Base-by-base conservation (phyloP, 2,113 vertebrate species). In the Pungitius pungitius region DNA sequence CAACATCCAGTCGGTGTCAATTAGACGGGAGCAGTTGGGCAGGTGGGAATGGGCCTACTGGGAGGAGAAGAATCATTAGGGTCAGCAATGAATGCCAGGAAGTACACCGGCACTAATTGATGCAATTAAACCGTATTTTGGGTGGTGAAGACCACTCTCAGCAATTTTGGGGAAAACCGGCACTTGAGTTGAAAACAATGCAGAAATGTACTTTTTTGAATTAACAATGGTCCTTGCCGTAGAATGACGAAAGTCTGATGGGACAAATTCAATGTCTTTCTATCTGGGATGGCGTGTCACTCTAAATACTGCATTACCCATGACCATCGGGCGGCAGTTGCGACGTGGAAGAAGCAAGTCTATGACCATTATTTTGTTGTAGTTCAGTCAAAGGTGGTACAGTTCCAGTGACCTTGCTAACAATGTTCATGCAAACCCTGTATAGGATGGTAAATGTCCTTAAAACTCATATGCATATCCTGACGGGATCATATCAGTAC, bases 1-100 rank as follows among this genome's bases (percentile, higher is more conserved):
- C 84, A 81, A 87, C 83, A 90, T 87, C 80, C 77, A 85, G 86
- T 89, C 83, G 77, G 84, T 78, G 81, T 88, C 89, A 88, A 83
- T 91, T 90, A 90, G 81, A 80, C 64, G 51, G 65, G 20, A 80
- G 35, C 43, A 62, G 74, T 6, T 65, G 72, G 85, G 83, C 84
- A 90, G 83, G 87, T 90, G 86, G 77, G 56, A 64, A 75, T 75
- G 59, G 26, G 75, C 73, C 76, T 82, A 59, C 55, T 77, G 80
- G 82, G 77, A 75, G 76, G 76, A 85, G 85, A 55, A 37, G 47
- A 85, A 60, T 78, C 80, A 87, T 90, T 86, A 82, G 73, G 54
- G 27, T 59, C 56, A 80, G 60, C 58, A 10, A 71, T 49, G 68
- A 73, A 52, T 69, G 67, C 64, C 83, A 86, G 30, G 10, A 71